Base-by-base conservation (phyloP, 2,797 vertebrate genomes). In the Peromyscus attwateri region DNA sequence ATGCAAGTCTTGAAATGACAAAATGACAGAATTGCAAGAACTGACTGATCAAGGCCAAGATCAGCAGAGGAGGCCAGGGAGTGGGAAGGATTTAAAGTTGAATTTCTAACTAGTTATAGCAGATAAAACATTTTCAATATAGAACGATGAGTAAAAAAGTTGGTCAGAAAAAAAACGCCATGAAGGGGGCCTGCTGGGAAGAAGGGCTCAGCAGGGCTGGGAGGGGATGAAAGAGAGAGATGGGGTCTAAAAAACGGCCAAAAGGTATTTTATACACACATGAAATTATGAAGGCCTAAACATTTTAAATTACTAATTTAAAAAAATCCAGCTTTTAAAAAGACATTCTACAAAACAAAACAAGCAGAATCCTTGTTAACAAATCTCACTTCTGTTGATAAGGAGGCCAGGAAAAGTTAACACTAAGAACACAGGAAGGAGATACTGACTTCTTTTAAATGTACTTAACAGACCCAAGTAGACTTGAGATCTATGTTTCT, bases 301-400 rank as follows among this genome's bases (percentile, higher is more conserved):
- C 71, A 57, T 73, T 73, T 29, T 40, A 57, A 73, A 73, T 21
- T 40, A 88, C 6, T 73, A 40, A 27, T 73, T 73, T 25, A 3
- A 2, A 25, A 52, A 71, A 71, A 37, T 46, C 29, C 31, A 49
- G 29, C 66, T 68, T 31, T 43, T 55, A 87, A 37, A 88, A 88
- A 73, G n/a, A 37, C n/a, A 88, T 11, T 55, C 43, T 49, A 68
- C 68, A 34, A 66, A 68, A 85, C 62, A 29, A 68, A 85, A 66
- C 40, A 68, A 70, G 27, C 68, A 60, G 12, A 66, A 55, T 21
- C 16, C 16, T 66, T 40, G 10, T 40, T 70, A 89, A 94, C 73
- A 92, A 43, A 89, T 29, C 23, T 34, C 62, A 8, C n/a, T 91
- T 96, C 94, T 93, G 75, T 62, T 29, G 89, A 57, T 52, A 64